Base-by-base conservation (phyloP, 2,113 vertebrate genomes). In the Pluvianellus socialis region DNA sequence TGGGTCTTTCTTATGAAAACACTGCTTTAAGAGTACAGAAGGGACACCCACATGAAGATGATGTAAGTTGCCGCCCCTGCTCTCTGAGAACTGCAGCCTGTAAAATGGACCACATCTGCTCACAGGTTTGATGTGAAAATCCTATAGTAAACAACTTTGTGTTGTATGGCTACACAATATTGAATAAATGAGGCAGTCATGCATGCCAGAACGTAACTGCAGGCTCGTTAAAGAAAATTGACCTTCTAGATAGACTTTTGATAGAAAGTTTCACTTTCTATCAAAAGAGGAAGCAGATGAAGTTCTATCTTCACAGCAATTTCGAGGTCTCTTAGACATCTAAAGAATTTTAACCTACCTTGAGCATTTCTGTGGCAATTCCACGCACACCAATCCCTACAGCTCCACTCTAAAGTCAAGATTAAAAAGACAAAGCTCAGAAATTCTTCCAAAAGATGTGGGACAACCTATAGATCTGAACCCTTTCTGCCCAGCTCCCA, bases 51-150 rank as follows among this genome's bases (percentile, higher is more conserved):
- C 7, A 5, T 5, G 26, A 59, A 6, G 10, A 50, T 13, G 2
- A 33, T 0, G 0, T 26, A 61, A 32, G 6, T 2, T 76, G 24
- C 32, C n/a, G 91, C 53, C 32, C n/a, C 33, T 27, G 2, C 35
- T 35, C 14, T 32, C 44, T 58, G 33, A 55, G 72, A 73, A 65
- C n/a, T 4, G 16, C 33, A 95, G 52, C 42, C 67, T 73, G 20
- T 10, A 19, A 84, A 11, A 61, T 20, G 22, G 16, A 90, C 7
- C 40, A 65, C 30, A 58, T 7, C 38, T 67, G 44, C n/a, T 16
- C 42, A 52, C 23, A 47, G 35, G 58, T 26, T 59, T 59, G 23
- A 55, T 40, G 59, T 55, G 33, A 72, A 68, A 87, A 91, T 42
- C 50, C 55, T 55, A 40, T 0, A 35, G 27, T 22, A 88, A 94